Evolutionary conservation across 1,140 invertebrate genomes (phyloP), one percentile per base, ranked within the genome.

Genomic region (Drosophila leontia): DNA sequence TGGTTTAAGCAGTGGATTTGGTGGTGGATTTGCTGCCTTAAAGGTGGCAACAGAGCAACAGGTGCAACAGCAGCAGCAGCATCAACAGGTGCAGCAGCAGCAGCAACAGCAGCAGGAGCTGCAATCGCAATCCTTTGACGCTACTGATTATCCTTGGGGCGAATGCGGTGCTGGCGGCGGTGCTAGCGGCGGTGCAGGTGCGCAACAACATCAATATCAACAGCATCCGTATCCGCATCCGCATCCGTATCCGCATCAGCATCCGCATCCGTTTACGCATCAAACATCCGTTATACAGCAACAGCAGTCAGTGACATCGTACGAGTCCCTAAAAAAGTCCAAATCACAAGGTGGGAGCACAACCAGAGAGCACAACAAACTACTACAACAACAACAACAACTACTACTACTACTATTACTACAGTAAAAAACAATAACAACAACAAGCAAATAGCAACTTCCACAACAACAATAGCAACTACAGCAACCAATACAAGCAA

Each of bases 301-400:
- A 78, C 85, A 88, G 75, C 85, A 85, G 81, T 90, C 81, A 72
- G 85, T 90, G 85, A 85, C 85, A 79, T 90, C 85, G 78, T 90
- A 76, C 79, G 91, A 92, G 72, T 88, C 86, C 68, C 75, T 92
- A 92, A 94, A 96, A 92, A 95, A 96, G 91, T 96, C 96, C 92
- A 96, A 96, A 93, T 96, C 95, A 94, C 96, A 97, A 96, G 97
- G 97, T 97, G 97, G 97, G 95, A 95, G 96, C 94, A 88, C 81
- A 82, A 85, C 85, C 53, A 56, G 53, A 90, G 68, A 88, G 85
- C 81, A 88, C 80, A 68, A 56, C 35, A 71, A 56, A 55, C 26
- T 50, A 57, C 53, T 61, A 61, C 59, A 58, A 68, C 58, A 48
- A 80, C 58, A 45, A 79, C 48, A 35, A 63, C 64, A 3, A 55